These are phyloP conservation scores for Cosmia pyralina DNA, from an alignment of 2,888 invertebrate species.

Conservation along the genomic window DNA sequence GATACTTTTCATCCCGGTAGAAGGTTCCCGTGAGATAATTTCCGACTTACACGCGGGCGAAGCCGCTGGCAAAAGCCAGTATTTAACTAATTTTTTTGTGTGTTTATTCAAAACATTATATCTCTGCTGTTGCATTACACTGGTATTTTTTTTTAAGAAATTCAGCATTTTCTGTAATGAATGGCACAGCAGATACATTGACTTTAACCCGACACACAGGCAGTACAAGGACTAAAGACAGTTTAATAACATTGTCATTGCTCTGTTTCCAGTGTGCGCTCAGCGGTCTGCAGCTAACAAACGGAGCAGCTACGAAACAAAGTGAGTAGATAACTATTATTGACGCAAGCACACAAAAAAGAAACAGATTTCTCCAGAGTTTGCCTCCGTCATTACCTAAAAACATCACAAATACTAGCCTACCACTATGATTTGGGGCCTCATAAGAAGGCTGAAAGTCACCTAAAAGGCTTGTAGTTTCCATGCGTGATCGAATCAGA, in stretches of 20 bases:
- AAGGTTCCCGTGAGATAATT: too few relatives aligned
- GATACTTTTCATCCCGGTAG: too few relatives aligned
- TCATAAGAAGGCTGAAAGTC: not conserved
- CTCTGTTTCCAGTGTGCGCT: constrained; percentile 55
- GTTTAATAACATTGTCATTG: not conserved
- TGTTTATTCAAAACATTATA: not conserved
- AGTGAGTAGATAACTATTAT: constrained; percentile 48
- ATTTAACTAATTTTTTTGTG: too few relatives aligned
- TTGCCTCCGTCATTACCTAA: not conserved
- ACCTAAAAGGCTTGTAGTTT: not conserved
- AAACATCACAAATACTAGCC: not conserved
- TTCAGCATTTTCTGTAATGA: not conserved
- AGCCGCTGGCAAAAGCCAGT: too few relatives aligned
- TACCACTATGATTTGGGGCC: too few relatives aligned
- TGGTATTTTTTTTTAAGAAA: not conserved
- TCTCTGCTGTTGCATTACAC: not conserved
- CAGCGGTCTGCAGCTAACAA: constrained; percentile 49
- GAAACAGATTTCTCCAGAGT: not conserved
- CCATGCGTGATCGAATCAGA: not conserved
- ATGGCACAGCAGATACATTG: not conserved
- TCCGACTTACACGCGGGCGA: too few relatives aligned
- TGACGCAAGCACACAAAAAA: not conserved
- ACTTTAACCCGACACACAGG: not conserved
- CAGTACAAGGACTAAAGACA: not conserved
- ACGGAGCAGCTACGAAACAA: constrained; percentile 59